Evolutionary conservation across 2,888 invertebrate genomes (phyloP).

Genomic region (Pseudeuparius sepicola): DNA sequence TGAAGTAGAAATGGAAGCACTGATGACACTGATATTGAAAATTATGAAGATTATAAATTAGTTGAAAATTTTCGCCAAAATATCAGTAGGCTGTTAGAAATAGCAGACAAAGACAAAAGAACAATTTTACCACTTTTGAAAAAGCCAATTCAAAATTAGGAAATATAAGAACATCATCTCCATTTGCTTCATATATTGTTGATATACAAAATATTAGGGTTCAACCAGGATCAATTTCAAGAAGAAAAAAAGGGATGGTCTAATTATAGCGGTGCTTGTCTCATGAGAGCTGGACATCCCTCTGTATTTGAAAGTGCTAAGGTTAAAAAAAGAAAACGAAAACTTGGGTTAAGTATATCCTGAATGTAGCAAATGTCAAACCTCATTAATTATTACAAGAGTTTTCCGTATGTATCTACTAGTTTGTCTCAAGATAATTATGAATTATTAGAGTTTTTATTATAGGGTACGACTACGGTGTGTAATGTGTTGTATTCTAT

Average conservation of each 20-base stretch:
- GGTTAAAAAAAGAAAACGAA: constrained; percentile 7
- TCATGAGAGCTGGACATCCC: constrained; percentile 5
- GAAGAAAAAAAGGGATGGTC: constrained; percentile 6
- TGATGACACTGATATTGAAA: not conserved
- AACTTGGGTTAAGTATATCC: constrained; percentile 6
- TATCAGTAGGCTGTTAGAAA: constrained; percentile 6
- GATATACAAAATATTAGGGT: no score
- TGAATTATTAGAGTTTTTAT: no score
- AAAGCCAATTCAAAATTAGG: no score
- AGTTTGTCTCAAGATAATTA: constrained; percentile 6
- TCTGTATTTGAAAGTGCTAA: constrained; percentile 8
- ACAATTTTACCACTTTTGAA: no score
- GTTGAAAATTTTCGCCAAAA: constrained; percentile 4
- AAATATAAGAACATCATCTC: constrained; percentile 7
- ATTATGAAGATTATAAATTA: constrained; percentile 5
- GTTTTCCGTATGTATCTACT: no score
- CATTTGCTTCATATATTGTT: constrained; percentile 6
- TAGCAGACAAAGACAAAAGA: constrained; percentile 5
- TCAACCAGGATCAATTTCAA: not conserved
- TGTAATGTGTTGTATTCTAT: constrained; percentile 5
- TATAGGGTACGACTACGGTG: constrained; percentile 3
- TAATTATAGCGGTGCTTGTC: constrained; percentile 4
- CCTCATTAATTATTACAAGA: constrained; percentile 3
- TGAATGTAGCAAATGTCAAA: constrained; percentile 6
- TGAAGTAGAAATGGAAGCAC: constrained; percentile 6